A percentile compares a stretch with the other conserved stretches of the same genome.
phyloP scores from a whole-genome alignment of 2,888 invertebrate species.

The Andricus quercusramuli region DNA sequence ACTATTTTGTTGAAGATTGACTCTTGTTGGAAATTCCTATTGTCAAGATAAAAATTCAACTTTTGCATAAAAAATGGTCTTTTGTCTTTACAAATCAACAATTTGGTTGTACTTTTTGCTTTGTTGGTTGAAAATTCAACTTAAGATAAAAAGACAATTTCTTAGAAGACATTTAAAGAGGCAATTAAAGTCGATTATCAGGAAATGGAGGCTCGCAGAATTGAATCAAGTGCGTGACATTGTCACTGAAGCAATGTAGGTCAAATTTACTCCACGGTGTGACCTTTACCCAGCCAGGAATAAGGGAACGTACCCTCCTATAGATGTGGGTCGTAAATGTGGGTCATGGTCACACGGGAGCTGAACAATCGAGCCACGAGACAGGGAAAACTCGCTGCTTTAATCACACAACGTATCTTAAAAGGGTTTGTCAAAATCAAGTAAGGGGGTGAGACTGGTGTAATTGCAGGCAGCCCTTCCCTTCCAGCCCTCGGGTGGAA shows the following conservation, averaged over 20 bases:
- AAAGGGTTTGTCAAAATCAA: conserved; percentile 17
- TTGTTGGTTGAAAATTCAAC: too few species aligned
- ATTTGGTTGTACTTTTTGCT: too few species aligned
- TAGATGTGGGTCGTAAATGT: conserved; percentile 70
- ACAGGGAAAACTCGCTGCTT: conserved; percentile 51
- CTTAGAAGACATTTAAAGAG: background rate
- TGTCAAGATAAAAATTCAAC: too few species aligned
- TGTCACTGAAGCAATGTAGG: conserved; percentile 63
- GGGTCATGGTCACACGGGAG: conserved; percentile 69
- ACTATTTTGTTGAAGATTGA: too few species aligned
- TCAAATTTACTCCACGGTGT: conserved; percentile 68
- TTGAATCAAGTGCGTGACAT: conserved; percentile 62
- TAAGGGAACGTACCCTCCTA: conserved; percentile 49
- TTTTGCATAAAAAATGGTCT: too few species aligned
- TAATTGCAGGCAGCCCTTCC: background rate
- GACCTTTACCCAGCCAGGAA: conserved; percentile 60
- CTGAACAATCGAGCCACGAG: conserved; percentile 55
- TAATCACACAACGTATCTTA: conserved; percentile 32
- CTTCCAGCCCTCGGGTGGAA: background rate
- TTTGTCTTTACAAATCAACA: too few species aligned
- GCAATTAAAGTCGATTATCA: conserved; percentile 51
- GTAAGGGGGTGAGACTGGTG: background rate
- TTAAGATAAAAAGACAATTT: background rate
- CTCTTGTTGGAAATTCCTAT: too few species aligned
- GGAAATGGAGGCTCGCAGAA: conserved; percentile 47